A percentile compares a stretch with the other conserved stretches of the same genome.
Conservation (phyloP, 2,113 vertebrate genomes). For the Indri indri region DNA sequence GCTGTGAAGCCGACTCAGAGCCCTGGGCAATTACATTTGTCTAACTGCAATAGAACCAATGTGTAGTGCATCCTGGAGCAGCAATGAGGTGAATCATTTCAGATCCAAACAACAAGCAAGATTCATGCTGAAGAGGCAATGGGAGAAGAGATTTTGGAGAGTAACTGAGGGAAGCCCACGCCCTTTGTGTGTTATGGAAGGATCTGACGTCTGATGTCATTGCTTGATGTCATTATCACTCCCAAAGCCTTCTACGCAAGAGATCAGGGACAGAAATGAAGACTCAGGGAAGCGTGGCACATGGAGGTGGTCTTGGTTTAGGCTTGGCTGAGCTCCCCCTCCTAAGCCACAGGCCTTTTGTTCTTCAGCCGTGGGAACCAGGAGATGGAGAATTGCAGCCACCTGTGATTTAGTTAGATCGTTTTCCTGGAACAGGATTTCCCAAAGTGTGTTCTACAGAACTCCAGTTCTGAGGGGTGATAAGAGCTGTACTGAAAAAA, state of each 20-base stretch:
- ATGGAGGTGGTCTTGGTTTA: not conserved
- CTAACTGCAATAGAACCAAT: not conserved
- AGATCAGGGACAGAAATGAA: not conserved
- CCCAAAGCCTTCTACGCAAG: not conserved
- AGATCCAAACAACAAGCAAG: not conserved
- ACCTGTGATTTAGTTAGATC: not conserved
- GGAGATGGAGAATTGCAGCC: not conserved
- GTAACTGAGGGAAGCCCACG: not conserved
- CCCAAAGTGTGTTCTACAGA: not conserved
- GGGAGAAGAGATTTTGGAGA: not conserved
- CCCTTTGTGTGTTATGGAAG: not conserved
- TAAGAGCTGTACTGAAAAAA: not conserved
- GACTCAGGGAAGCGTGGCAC: not conserved
- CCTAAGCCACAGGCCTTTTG: not conserved
- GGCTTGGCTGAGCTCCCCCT: not conserved
- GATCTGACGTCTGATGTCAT: not conserved
- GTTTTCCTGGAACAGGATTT: not conserved
- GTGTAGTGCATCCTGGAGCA: not conserved
- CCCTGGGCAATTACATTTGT: not conserved
- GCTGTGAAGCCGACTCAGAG: not conserved
- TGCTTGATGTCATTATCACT: not conserved
- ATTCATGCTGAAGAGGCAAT: not conserved
- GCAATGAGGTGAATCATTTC: not conserved
- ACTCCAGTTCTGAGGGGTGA: not conserved
- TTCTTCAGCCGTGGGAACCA: not conserved